Evolutionary conservation across 2,797 vertebrate species (phyloP).

Genomic region (Clarias platycephalus): DNA sequence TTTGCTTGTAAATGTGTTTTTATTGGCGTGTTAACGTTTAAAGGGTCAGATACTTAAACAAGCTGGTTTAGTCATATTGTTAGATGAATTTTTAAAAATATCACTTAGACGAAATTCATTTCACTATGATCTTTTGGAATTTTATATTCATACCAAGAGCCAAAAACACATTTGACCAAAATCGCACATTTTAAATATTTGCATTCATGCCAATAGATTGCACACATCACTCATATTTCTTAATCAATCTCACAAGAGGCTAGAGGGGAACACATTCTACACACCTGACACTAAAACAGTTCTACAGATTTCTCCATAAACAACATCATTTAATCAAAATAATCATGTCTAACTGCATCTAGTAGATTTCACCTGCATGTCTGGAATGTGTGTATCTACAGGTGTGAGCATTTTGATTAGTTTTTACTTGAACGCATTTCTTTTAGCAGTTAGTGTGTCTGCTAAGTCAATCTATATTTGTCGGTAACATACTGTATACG

Average conservation of each 20-base stretch:
- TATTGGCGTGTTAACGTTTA: background rate
- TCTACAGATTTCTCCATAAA: constrained; percentile 28
- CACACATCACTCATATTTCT: background rate
- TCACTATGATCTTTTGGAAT: background rate
- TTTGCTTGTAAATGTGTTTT: background rate
- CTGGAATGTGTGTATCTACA: constrained; percentile 16
- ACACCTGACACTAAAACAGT: constrained; percentile 26
- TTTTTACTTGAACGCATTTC: background rate
- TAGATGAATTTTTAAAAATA: background rate
- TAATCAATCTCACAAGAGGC: background rate
- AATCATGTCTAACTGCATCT: background rate
- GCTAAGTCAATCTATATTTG: constrained; percentile 18
- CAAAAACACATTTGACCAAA: background rate
- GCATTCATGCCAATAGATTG: background rate
- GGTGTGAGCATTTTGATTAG: background rate
- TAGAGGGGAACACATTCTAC: background rate
- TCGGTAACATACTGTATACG: constrained; percentile 12
- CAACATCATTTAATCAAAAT: constrained; percentile 14
- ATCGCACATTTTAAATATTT: background rate
- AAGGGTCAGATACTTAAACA: background rate
- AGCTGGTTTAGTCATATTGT: constrained; percentile 1
- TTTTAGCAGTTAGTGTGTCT: constrained; percentile 1
- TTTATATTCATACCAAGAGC: background rate
- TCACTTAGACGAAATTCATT: background rate
- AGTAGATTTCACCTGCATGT: constrained; percentile 5